Percentiles rank a stretch among this genome's conserved stretches.
These are phyloP conservation scores for Muschampia plurimacula DNA, from an alignment of 2,888 invertebrate species.

Conservation along the genomic window DNA sequence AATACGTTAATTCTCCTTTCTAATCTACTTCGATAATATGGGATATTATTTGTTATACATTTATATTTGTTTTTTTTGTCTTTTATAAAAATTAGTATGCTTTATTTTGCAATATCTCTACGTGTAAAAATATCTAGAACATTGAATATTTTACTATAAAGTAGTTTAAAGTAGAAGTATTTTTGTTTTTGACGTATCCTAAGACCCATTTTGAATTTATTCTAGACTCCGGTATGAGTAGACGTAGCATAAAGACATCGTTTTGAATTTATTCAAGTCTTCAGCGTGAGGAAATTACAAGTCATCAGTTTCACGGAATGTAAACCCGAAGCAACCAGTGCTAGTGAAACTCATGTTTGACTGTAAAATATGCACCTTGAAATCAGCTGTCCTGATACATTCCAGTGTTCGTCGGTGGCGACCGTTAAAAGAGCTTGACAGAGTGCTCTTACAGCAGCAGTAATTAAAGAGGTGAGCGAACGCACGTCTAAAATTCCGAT, in stretches of 20 bases:
- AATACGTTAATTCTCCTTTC: too few relatives aligned
- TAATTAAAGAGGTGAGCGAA: constrained; percentile 91
- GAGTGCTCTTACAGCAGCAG: constrained; percentile 90
- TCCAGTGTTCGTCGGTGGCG: constrained; percentile 81
- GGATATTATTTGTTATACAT: too few relatives aligned
- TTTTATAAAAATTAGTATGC: not conserved
- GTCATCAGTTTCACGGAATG: constrained; percentile 53
- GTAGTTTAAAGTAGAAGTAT: not conserved
- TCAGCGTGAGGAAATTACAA: constrained; percentile 11
- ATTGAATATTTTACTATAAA: not conserved
- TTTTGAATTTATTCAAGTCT: not conserved
- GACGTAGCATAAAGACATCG: not conserved
- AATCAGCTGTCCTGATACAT: constrained; percentile 83
- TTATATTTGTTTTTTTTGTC: too few relatives aligned
- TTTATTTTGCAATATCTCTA: not conserved
- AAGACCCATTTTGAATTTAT: not conserved
- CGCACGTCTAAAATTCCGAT: constrained; percentile 89
- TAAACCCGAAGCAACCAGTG: constrained; percentile 72
- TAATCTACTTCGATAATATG: too few relatives aligned
- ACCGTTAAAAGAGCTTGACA: constrained; percentile 87
- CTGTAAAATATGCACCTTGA: constrained; percentile 91
- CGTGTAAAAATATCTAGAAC: not conserved
- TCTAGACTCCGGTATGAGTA: too few relatives aligned
- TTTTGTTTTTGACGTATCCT: not conserved
- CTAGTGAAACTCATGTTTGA: constrained; percentile 53